These are phyloP conservation scores for Aphaenogaster rudis DNA, from an alignment of 1,140 invertebrate species.

Conservation along the genomic window DNA sequence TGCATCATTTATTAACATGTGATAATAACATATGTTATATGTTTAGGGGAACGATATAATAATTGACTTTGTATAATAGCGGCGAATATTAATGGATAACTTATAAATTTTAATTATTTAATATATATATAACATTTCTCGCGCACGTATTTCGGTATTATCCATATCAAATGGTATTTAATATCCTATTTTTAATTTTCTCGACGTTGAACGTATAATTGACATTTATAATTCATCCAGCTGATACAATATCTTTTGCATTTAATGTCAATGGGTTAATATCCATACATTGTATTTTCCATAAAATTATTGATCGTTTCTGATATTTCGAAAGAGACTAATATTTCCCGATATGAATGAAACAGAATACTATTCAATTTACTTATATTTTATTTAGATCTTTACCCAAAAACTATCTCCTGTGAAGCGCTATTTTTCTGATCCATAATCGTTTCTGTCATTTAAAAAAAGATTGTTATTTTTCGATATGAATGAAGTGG, in stretches of 20 bases:
- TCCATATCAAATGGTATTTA: not conserved
- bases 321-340: not conserved
- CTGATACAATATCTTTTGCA: not conserved
- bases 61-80: not conserved
- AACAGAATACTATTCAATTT: not conserved
- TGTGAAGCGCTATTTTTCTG: not conserved
- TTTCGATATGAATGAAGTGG: too few relatives aligned
- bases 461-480: too few relatives aligned
- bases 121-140: not conserved
- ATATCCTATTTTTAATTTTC: not conserved
- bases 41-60: not conserved
- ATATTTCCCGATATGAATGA: not conserved
- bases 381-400: not conserved
- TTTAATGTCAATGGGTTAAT: not conserved
- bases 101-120: slow-evolving; percentile 29
- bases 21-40: not conserved
- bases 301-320: slow-evolving; percentile 8
- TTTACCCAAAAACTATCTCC: not conserved
- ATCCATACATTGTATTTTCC: not conserved
- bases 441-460: not conserved
- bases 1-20: not conserved
- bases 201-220: not conserved
- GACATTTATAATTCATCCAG: not conserved
- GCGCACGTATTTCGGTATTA: not conserved
- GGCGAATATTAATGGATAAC: not conserved